Percentiles rank a stretch among this genome's conserved stretches.
Conservation (phyloP, 2,113 vertebrate genomes). For the Grammomys dolichurus region DNA sequence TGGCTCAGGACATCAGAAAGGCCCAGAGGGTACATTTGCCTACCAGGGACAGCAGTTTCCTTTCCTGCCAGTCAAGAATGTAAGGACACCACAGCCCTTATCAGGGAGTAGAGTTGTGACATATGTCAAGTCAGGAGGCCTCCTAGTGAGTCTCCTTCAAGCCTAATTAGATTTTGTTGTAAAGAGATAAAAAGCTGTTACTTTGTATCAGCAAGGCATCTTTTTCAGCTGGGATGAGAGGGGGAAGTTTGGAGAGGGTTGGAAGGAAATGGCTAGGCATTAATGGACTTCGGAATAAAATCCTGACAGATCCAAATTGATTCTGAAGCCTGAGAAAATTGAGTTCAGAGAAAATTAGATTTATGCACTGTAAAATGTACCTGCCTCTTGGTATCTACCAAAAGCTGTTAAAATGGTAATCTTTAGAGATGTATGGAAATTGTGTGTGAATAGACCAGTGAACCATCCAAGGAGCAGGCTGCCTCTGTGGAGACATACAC, state of each 20-base stretch:
- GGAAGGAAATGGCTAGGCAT: slow-evolving; percentile 69
- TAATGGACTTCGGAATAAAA: slow-evolving; percentile 87
- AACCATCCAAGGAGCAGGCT: slow-evolving; percentile 74
- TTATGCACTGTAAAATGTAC: slow-evolving; percentile 85
- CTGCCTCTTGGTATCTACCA: slow-evolving; percentile 83
- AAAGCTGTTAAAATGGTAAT: slow-evolving; percentile 86
- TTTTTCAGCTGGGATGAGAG: slow-evolving; percentile 72
- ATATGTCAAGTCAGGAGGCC: neutral
- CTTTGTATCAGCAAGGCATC: slow-evolving; percentile 79
- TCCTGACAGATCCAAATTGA: slow-evolving; percentile 87
- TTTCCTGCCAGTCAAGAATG: neutral
- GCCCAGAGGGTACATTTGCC: neutral
- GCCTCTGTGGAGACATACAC: slow-evolving; percentile 68
- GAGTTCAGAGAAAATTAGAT: slow-evolving; percentile 85
- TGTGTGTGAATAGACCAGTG: slow-evolving; percentile 82
- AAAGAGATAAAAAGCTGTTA: slow-evolving; percentile 84
- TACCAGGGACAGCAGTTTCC: neutral
- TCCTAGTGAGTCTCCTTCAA: slow-evolving; percentile 77
- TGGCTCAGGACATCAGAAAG: neutral
- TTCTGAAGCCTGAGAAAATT: slow-evolving; percentile 86
- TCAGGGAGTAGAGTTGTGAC: neutral
- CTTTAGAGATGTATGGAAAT: slow-evolving; percentile 85
- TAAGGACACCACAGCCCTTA: neutral
- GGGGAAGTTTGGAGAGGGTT: neutral
- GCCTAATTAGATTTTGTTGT: slow-evolving; percentile 85